Base-by-base conservation (phyloP, 30 jellyfish, hydroid and myxozoan species). In the Aurelia aurita region DNA sequence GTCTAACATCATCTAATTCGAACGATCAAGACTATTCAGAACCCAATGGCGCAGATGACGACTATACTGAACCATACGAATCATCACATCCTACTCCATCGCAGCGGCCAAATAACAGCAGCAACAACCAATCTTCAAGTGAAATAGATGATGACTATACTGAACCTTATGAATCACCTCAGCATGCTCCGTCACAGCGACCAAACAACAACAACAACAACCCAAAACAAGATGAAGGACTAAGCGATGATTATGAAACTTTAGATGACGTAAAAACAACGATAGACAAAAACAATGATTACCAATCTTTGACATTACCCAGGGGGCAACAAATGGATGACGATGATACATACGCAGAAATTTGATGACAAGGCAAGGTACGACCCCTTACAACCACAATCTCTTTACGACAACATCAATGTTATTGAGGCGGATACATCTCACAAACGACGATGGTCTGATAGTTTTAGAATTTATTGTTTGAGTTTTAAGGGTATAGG, bases 141-240 rank as follows among this genome's bases (percentile, higher is more conserved):
- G 54, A 45, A 3, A 1, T 7, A 9, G 82, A 43, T 23, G 90
- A 55, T 21, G 90, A 80, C 31, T 80, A 80, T 73, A 29, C 72
- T 49, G 83, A 80, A n/a, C 90, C 90, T 0, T 80, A 66, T 67
- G 90, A 80, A 53, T 25, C 82, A 53, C 22, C 75, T 0, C 32
- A 1, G 19, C n/a, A 34, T 8, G 11, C 25, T 19, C 67, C 67
- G 6, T 39, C 18, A 15, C 51, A 39, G 51, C 16, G 51, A 7
- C 51, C 51, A 35, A 31, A 2, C 27, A 44, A 72, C 26, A 77
- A 60, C 79, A 77, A 59, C 82, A 70, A 83, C 73, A 79, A 69
- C 45, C 59, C 47, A 39, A 39, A 39, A 7, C 51, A 39, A 8
- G 51, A 39, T 39, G 51, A 39, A 39, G 51, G 51, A 6, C 51